These are phyloP conservation scores for Anniella stebbinsi DNA, from an alignment of 2,797 vertebrate genomes.

Conservation along the genomic window DNA sequence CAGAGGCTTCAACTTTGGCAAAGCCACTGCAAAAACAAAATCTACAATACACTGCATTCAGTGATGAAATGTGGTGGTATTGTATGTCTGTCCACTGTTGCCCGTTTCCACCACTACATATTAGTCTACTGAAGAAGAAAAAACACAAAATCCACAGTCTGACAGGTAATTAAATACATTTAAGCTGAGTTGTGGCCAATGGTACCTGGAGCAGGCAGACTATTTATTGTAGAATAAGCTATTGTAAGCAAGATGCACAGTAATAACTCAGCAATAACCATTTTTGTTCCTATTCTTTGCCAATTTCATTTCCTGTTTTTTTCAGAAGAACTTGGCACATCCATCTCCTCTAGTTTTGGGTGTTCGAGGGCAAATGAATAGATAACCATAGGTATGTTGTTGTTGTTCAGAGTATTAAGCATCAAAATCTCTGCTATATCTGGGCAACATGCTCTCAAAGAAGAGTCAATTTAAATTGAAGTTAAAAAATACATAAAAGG, in stretches of 20 bases:
- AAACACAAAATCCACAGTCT: background rate
- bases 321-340: slow-evolving; percentile 31
- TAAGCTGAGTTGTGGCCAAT: background rate
- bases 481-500: slow-evolving; percentile 36
- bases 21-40: background rate
- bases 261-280: background rate
- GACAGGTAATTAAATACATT: background rate
- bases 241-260: background rate
- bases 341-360: slow-evolving; percentile 33
- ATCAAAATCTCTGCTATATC: slow-evolving; percentile 48
- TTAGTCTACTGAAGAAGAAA: background rate
- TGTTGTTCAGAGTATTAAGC: background rate
- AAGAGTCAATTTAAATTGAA: slow-evolving; percentile 49
- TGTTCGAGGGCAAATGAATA: slow-evolving; percentile 9
- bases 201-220: background rate
- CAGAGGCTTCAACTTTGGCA: too few relatives aligned
- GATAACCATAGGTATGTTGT: slow-evolving; percentile 25
- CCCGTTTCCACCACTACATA: background rate
- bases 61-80: background rate
- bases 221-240: background rate
- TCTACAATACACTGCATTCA: background rate
- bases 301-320: background rate
- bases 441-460: slow-evolving; percentile 45
- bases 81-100: background rate
- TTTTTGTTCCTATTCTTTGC: slow-evolving; percentile 33